A percentile compares a stretch with the other conserved stretches of the same genome.
phyloP scores from a whole-genome alignment of 1,140 invertebrate species.

The Trachymyrmex cornetzi region DNA sequence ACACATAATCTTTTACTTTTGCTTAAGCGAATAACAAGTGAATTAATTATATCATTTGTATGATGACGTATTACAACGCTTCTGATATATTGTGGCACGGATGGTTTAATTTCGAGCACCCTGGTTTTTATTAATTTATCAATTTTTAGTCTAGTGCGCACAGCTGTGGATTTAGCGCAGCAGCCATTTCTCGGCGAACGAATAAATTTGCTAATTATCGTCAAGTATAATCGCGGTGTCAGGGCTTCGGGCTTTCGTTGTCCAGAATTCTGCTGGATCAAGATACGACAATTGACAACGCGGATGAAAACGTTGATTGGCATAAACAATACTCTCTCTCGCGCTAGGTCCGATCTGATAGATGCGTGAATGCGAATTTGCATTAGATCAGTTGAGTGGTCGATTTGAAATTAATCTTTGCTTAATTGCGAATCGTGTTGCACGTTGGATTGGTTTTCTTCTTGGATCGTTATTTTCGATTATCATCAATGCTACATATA shows the following conservation, averaged over 20 bases:
- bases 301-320: constrained; percentile 61
- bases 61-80: neutral
- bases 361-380: neutral
- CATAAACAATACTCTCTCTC: constrained; percentile 12
- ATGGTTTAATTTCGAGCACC: constrained; percentile 5
- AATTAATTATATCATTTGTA: neutral
- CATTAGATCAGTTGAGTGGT: constrained; percentile 24
- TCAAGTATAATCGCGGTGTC: constrained; percentile 26
- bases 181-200: constrained; percentile 34
- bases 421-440: constrained; percentile 41
- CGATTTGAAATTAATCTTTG: constrained; percentile 34
- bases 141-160: neutral
- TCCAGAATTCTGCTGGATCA: constrained; percentile 37
- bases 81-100: neutral
- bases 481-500: neutral
- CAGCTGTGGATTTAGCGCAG: constrained; percentile 5
- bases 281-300: constrained; percentile 55
- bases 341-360: constrained; percentile 26
- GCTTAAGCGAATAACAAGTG: neutral
- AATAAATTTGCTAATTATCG: constrained; percentile 52
- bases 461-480: neutral
- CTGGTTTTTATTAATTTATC: constrained; percentile 40
- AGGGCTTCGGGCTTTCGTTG: constrained; percentile 10
- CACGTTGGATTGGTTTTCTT: neutral
- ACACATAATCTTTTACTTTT: neutral